phyloP scores from a whole-genome alignment of 1,140 invertebrate genomes.

The Micrasema minimum region DNA sequence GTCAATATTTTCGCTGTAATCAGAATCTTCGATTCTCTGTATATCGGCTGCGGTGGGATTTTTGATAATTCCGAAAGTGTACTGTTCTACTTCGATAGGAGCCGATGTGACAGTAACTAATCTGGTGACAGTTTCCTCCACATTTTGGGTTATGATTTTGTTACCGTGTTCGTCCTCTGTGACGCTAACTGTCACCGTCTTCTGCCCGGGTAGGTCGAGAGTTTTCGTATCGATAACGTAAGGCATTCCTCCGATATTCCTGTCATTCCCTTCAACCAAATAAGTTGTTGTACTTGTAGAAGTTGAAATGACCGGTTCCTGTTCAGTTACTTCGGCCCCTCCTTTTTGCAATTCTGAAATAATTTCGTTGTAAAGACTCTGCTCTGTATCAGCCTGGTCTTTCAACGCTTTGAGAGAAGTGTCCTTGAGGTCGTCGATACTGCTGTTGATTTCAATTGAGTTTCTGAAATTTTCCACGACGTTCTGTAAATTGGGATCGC shows the following conservation, averaged over 20 bases:
- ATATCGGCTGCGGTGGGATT: constrained; percentile 58
- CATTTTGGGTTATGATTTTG: constrained; percentile 65
- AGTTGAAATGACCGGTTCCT: constrained; percentile 13
- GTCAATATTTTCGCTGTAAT: constrained; percentile 60
- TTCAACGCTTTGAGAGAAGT: constrained; percentile 13
- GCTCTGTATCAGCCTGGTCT: constrained; percentile 40
- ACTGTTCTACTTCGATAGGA: constrained; percentile 64
- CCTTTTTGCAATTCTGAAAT: constrained; percentile 46
- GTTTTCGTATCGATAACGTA: constrained; percentile 38
- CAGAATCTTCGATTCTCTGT: constrained; percentile 61
- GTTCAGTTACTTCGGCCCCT: constrained; percentile 23
- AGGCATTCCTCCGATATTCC: constrained; percentile 7
- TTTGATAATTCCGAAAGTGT: constrained; percentile 63
- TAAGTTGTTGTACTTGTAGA: constrained; percentile 41
- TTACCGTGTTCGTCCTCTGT: constrained; percentile 65
- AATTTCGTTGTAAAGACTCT: constrained; percentile 49
- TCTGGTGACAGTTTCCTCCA: constrained; percentile 62
- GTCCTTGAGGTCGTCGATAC: constrained; percentile 32
- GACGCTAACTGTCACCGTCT: constrained; percentile 65
- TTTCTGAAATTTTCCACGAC: constrained; percentile 58
- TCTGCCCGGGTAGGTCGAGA: constrained; percentile 58
- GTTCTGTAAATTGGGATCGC: constrained; percentile 41
- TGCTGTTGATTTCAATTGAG: constrained; percentile 65
- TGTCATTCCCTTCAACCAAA: constrained; percentile 39
- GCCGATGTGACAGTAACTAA: constrained; percentile 60